These are phyloP conservation scores for Phalacrocorax carbo DNA, from an alignment of 2,113 vertebrate species.

Conservation along the genomic window DNA sequence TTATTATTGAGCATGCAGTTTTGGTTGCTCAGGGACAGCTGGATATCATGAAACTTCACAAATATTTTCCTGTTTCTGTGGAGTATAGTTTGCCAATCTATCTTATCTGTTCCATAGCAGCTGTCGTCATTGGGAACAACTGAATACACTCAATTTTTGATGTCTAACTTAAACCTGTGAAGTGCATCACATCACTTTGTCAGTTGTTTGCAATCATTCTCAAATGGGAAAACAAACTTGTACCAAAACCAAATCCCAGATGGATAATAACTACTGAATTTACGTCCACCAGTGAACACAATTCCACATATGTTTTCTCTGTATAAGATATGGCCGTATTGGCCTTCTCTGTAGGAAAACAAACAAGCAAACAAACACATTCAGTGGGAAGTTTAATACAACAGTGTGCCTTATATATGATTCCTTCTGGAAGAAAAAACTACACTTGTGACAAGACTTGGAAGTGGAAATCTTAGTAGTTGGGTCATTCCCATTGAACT, in stretches of 20 bases:
- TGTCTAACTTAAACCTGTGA: not conserved
- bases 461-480: not conserved
- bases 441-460: not conserved
- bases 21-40: not conserved
- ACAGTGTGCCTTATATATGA: not conserved
- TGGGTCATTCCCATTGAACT: not conserved
- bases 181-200: not conserved
- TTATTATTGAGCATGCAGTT: not conserved
- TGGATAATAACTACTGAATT: not conserved
- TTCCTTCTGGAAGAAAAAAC: not conserved
- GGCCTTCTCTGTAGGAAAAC: not conserved
- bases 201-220: not conserved
- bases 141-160: not conserved
- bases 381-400: not conserved
- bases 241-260: not conserved
- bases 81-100: not conserved
- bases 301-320: not conserved
- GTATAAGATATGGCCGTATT: not conserved
- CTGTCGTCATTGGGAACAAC: not conserved
- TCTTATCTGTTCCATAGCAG: not conserved
- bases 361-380: not conserved
- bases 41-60: not conserved
- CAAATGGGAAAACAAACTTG: not conserved
- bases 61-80: not conserved
- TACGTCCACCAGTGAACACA: not conserved